Base-by-base conservation (phyloP, 2,113 vertebrate species). In the Motacilla alba region DNA sequence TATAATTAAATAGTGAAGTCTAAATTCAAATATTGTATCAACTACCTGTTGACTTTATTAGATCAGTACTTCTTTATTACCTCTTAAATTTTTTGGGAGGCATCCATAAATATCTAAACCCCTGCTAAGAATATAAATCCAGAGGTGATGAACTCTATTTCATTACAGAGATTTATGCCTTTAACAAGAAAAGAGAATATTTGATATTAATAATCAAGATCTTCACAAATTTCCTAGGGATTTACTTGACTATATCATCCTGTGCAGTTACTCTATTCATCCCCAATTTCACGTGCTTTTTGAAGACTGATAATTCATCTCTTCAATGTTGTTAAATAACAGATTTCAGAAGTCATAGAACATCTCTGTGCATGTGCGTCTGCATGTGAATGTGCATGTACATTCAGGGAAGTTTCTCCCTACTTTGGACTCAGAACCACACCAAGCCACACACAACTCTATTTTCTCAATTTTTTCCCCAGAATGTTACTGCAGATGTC, bases 151-250 rank as follows among this genome's bases (percentile, higher is more conserved):
- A 33, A 55, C 28, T 83, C 31, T 35, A 22, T 83, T 91, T 44
- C 55, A 75, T 67, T 67, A 47, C 9, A 15, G 41, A 94, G 58
- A 96, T 94, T 94, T 93, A 95, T 75, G 35, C 26, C 59, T 68
- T 91, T 55, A 64, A 87, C 37, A 75, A 83, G 63, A 81, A 83
- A 69, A 47, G 47, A 76, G 23, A 78, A 79, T 85, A 78, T 81
- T 92, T 96, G n/a, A 43, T 55, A 91, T 80, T 68, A 93, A 83
- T 89, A 93, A 90, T 89, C 93, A 88, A 91, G 43, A 64, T 84
- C 39, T 78, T 90, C 37, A 35, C 53, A 92, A n/a, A 47, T 95
- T 96, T 92, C 62, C 50, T 90, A 24, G 76, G 27, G 75, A 75
- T 13, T 85, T 91, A 30, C 39, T 87, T 83, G 64, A 46, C 56